These are phyloP conservation scores for Pangasianodon gigas DNA, from an alignment of 2,113 vertebrate species.

Conservation along the genomic window DNA sequence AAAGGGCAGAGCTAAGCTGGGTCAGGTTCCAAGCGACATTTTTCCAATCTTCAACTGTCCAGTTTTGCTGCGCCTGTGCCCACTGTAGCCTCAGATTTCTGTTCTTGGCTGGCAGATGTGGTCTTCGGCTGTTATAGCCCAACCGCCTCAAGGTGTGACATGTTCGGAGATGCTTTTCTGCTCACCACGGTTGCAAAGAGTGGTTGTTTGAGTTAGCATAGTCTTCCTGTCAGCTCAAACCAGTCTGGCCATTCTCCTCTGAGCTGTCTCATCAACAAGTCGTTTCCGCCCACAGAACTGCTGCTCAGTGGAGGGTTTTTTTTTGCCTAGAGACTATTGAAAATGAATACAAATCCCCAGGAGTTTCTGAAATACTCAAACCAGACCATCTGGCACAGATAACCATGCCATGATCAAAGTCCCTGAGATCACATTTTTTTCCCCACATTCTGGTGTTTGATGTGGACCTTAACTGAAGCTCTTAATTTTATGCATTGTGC, in stretches of 20 bases:
- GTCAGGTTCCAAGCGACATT: background rate
- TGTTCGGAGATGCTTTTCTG: background rate
- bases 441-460: background rate
- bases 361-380: conserved; percentile 7
- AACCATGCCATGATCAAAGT: background rate
- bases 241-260: background rate
- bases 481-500: background rate
- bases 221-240: background rate
- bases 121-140: background rate
- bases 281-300: background rate
- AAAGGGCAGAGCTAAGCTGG: conserved; percentile 6
- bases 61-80: background rate
- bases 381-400: conserved; percentile 1
- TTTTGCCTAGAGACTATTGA: background rate
- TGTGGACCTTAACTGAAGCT: background rate
- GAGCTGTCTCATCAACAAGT: background rate
- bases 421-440: background rate
- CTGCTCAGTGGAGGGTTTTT: background rate
- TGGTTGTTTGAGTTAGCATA: background rate
- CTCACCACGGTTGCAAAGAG: background rate
- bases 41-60: background rate
- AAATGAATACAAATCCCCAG: background rate
- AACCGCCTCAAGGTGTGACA: background rate
- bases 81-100: background rate
- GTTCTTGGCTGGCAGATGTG: background rate